phyloP scores from a whole-genome alignment of 2,888 invertebrate species.

The Amphipyra tragopoginis region DNA sequence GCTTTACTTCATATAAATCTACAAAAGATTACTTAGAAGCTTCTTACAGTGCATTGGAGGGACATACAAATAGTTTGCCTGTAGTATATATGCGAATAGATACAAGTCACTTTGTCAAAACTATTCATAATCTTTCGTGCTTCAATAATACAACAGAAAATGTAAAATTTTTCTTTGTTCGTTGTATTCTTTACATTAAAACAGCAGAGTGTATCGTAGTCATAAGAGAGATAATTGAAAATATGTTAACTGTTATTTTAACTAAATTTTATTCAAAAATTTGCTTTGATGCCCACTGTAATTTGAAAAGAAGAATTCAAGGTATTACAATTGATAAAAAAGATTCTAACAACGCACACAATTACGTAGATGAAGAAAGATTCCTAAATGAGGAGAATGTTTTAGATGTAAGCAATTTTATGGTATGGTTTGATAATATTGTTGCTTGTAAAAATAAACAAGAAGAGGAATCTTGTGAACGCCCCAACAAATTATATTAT shows the following conservation, averaged over 20 bases:
- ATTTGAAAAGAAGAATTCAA: slow-evolving; percentile 32
- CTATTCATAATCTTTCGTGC: slow-evolving; percentile 36
- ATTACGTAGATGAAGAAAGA: slow-evolving; percentile 29
- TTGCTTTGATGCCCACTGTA: slow-evolving; percentile 27
- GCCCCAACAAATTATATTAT: slow-evolving; percentile 31
- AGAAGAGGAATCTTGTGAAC: slow-evolving; percentile 35
- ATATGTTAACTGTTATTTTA: slow-evolving; percentile 34
- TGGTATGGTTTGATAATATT: slow-evolving; percentile 32
- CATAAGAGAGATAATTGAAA: slow-evolving; percentile 32
- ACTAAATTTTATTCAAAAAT: slow-evolving; percentile 35
- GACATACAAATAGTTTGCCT: slow-evolving; percentile 36
- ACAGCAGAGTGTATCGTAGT: slow-evolving; percentile 29
- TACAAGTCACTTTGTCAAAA: slow-evolving; percentile 35
- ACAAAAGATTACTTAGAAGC: slow-evolving; percentile 14
- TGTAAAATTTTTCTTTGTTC: slow-evolving; percentile 32
- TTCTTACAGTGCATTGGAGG: slow-evolving; percentile 10
- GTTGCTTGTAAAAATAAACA: slow-evolving; percentile 31
- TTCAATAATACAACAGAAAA: slow-evolving; percentile 38
- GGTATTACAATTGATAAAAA: slow-evolving; percentile 30
- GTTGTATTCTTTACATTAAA: slow-evolving; percentile 34
- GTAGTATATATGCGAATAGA: slow-evolving; percentile 39
- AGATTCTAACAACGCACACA: slow-evolving; percentile 29
- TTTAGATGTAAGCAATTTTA: slow-evolving; percentile 33
- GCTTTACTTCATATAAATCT: slow-evolving; percentile 6
- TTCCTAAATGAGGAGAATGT: slow-evolving; percentile 33